phyloP scores from a whole-genome alignment of 2,888 invertebrate species.

The Sceliomorpha sp. region DNA sequence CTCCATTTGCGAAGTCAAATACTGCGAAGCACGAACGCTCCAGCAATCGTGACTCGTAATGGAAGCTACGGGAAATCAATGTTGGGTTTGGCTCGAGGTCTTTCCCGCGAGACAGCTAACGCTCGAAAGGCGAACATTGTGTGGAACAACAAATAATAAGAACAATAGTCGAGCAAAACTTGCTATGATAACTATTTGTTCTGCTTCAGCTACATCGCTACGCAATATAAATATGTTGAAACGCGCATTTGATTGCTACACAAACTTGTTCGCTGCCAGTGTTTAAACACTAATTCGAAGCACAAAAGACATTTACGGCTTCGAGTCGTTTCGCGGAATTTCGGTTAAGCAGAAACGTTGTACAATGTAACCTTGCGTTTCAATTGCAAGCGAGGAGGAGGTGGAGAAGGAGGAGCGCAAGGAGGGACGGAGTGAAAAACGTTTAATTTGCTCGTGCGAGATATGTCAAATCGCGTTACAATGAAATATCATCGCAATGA shows the following conservation, averaged over 20 bases:
- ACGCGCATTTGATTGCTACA: neutral
- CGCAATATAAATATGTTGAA: neutral
- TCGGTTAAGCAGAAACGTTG: too few species aligned
- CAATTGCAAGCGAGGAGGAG: too few species aligned
- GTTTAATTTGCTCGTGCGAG: too few species aligned
- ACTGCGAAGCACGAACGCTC: neutral
- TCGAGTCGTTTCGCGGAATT: too few species aligned
- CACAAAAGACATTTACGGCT: too few species aligned
- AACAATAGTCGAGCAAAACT: conserved; percentile 4
- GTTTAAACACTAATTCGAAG: too few species aligned
- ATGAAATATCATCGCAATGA: neutral
- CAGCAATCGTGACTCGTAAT: conserved; percentile 4
- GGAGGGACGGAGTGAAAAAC: too few species aligned
- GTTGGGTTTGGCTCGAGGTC: conserved; percentile 11
- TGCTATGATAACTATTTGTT: neutral
- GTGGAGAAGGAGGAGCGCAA: too few species aligned
- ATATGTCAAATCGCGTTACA: too few species aligned
- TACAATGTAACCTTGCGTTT: too few species aligned
- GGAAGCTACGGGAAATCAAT: conserved; percentile 10
- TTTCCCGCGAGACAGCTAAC: conserved; percentile 3
- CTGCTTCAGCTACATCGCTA: neutral
- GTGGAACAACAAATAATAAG: conserved; percentile 8
- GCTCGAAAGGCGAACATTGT: neutral
- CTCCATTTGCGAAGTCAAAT: conserved; percentile 11
- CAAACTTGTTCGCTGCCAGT: neutral